phyloP scores from a whole-genome alignment of 2,888 invertebrate genomes.

The Volucella inflata region DNA sequence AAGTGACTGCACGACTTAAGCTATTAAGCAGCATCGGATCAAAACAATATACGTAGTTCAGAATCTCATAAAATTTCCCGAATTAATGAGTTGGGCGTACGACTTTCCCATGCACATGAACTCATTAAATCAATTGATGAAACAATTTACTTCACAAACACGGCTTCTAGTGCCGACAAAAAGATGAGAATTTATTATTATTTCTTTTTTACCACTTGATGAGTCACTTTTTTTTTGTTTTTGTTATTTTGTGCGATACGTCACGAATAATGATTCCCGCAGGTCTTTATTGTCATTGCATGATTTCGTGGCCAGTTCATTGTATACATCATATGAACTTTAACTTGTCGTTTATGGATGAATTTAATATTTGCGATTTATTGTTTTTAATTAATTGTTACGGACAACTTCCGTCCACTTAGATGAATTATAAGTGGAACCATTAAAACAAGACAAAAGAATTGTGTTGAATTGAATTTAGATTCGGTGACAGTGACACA shows the following conservation, averaged over 20 bases:
- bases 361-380: slow-evolving; percentile 33
- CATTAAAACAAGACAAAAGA: slow-evolving; percentile 16
- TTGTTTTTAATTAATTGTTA: slow-evolving; percentile 68
- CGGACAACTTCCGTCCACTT: slow-evolving; percentile 62
- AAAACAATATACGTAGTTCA: slow-evolving; percentile 13
- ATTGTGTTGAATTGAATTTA: slow-evolving; percentile 30
- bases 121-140: slow-evolving; percentile 70
- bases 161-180: slow-evolving; percentile 23
- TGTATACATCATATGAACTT: slow-evolving; percentile 42
- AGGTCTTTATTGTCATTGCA: slow-evolving; percentile 44
- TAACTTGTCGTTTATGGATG: slow-evolving; percentile 20
- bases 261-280: slow-evolving; percentile 47
- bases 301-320: slow-evolving; percentile 49
- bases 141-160: slow-evolving; percentile 33
- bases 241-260: slow-evolving; percentile 26
- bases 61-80: slow-evolving; percentile 33
- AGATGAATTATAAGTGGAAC: slow-evolving; percentile 46
- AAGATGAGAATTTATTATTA: slow-evolving; percentile 38
- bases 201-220: slow-evolving; percentile 10
- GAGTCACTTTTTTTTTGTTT: slow-evolving; percentile 48
- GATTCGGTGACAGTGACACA: slow-evolving; percentile 9
- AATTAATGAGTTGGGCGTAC: slow-evolving; percentile 34
- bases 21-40: not conserved
- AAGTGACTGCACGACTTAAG: not conserved
- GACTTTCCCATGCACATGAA: slow-evolving; percentile 33